These are phyloP conservation scores for Myripristis jacobus DNA, from an alignment of 2,797 vertebrate species.

Conservation along the genomic window DNA sequence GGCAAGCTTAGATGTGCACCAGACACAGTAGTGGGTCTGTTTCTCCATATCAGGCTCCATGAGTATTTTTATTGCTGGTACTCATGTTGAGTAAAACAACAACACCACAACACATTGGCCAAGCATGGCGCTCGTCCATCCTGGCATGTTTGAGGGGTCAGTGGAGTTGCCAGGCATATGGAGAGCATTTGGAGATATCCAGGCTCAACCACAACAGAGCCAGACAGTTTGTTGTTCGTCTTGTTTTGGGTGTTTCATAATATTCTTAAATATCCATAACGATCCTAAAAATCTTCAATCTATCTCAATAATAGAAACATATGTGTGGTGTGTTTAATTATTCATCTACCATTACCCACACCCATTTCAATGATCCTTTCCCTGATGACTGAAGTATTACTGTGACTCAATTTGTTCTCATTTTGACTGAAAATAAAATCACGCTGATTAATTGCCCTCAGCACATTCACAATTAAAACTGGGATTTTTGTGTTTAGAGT, in stretches of 20 bases:
- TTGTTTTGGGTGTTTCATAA: conserved; percentile 71
- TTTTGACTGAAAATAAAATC: conserved; percentile 21
- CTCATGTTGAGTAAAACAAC: conserved; percentile 51
- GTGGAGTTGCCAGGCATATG: conserved; percentile 76
- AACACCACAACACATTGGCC: conserved; percentile 27
- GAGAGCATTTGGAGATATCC: conserved; percentile 75
- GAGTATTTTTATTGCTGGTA: conserved; percentile 44
- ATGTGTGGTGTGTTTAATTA: conserved; percentile 20
- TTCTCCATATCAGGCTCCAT: conserved; percentile 42
- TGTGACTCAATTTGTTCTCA: conserved; percentile 18
- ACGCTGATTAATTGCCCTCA: not conserved
- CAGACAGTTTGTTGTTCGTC: conserved; percentile 64
- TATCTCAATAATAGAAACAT: conserved; percentile 52
- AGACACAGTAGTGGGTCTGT: conserved; percentile 22
- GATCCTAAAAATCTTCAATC: conserved; percentile 46
- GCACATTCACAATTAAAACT: conserved; percentile 4
- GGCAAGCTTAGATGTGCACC: conserved; percentile 31
- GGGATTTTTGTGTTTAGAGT: conserved; percentile 41
- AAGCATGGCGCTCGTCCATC: conserved; percentile 42
- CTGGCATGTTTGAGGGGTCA: conserved; percentile 66
- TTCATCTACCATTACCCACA: conserved; percentile 11
- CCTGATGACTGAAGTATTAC: conserved; percentile 22
- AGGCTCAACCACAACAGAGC: conserved; percentile 71
- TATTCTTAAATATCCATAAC: conserved; percentile 61
- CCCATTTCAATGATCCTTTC: conserved; percentile 3